Conservation (phyloP, 2,113 vertebrate species). For the Onychostruthus taczanowskii region DNA sequence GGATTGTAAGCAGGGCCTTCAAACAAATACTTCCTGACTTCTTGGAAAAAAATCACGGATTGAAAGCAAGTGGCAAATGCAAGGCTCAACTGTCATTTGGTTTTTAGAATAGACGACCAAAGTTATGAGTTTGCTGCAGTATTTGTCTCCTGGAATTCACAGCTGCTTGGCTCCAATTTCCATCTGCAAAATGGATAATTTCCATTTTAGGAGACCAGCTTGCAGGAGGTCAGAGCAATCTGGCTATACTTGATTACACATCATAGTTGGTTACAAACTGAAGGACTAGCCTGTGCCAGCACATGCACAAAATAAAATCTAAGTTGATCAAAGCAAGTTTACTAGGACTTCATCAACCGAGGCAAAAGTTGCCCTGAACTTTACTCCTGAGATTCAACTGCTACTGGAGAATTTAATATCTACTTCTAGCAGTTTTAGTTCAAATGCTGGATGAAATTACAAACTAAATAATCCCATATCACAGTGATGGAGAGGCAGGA, state of each 20-base stretch:
- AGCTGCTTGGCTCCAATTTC: conserved; percentile 45
- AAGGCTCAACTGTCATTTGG: neutral
- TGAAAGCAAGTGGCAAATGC: neutral
- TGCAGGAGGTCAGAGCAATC: conserved; percentile 6
- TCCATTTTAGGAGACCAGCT: conserved; percentile 40
- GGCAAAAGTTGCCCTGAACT: neutral
- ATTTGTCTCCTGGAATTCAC: conserved; percentile 36
- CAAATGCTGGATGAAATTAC: neutral
- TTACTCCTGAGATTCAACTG: neutral
- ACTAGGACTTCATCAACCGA: neutral
- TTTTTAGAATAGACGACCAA: neutral
- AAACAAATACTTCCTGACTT: neutral
- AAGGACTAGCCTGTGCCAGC: neutral
- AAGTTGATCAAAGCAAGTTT: neutral
- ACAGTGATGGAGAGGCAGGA: neutral
- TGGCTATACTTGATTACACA: neutral
- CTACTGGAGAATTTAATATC: neutral
- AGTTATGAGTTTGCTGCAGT: neutral
- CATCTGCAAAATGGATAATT: conserved; percentile 37
- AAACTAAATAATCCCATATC: neutral
- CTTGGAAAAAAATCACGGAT: neutral
- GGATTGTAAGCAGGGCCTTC: neutral
- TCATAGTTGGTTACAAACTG: neutral
- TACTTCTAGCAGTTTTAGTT: neutral
- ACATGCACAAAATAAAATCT: neutral